Conservation (phyloP, 1,140 invertebrate species). For the Liolophura sinensis region DNA sequence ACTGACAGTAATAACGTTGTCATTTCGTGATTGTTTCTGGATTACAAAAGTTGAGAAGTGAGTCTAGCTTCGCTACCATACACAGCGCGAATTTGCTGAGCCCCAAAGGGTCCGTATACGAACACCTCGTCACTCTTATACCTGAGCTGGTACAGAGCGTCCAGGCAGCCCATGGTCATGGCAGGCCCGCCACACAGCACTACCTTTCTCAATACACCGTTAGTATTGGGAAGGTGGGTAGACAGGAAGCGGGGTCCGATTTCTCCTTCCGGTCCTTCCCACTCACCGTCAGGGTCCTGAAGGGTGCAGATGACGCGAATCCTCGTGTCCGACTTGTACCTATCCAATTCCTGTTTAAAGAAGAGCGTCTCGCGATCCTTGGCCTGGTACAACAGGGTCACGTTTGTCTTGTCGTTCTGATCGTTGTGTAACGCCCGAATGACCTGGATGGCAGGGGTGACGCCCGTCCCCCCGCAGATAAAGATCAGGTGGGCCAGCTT, state of each 20-base stretch:
- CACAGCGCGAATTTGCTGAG: neutral
- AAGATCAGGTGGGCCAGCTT: neutral
- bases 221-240: neutral
- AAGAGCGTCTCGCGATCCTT: neutral
- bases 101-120: neutral
- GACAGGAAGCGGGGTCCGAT: neutral
- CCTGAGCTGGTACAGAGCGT: constrained; percentile 1
- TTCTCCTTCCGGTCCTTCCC: neutral
- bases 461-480: neutral
- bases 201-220: neutral
- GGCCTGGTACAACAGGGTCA: constrained; percentile 1
- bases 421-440: neutral
- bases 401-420: neutral
- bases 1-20: no score
- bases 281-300: neutral
- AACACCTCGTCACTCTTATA: neutral
- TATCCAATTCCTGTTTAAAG: neutral
- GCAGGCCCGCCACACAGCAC: neutral
- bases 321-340: neutral
- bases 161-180: neutral
- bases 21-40: no score
- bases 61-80: neutral
- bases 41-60: neutral
- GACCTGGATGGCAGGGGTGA: constrained; percentile 1
- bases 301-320: neutral